phyloP scores from a whole-genome alignment of 2,113 vertebrate genomes.

The Caretta caretta region DNA sequence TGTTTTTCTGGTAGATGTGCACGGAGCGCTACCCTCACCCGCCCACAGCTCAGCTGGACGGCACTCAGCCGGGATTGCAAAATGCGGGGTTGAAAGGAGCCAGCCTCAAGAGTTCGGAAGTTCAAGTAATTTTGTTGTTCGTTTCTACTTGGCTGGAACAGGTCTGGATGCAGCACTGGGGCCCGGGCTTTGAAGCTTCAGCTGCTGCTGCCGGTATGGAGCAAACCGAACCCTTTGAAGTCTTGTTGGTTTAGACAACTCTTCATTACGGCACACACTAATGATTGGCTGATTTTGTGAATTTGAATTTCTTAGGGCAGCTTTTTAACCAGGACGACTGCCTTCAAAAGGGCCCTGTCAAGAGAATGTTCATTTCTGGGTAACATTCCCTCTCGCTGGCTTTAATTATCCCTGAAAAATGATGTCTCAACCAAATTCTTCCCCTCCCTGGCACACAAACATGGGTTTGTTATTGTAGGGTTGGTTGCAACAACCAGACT shows the following conservation, averaged over 20 bases:
- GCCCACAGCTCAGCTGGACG: background rate
- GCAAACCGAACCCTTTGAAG: background rate
- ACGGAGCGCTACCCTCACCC: background rate
- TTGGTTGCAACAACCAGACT: background rate
- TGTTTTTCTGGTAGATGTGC: background rate
- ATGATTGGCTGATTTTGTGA: background rate
- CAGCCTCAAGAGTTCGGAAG: background rate
- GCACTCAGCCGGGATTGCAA: background rate
- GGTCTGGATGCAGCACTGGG: background rate
- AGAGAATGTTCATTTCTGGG: background rate
- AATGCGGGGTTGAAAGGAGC: background rate
- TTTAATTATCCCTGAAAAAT: background rate
- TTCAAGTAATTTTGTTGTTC: background rate
- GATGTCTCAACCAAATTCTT: background rate
- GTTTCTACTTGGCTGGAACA: background rate
- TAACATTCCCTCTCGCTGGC: background rate
- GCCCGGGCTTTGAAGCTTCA: background rate
- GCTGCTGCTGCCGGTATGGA: background rate
- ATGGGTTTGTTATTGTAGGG: background rate
- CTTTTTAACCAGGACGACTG: background rate
- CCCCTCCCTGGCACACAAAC: background rate
- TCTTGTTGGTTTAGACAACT: background rate
- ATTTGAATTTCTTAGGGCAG: background rate
- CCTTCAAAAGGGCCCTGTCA: background rate
- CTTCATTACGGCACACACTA: conserved; percentile 5